Conservation (phyloP, 2,888 invertebrate genomes). For the Dione juno region DNA sequence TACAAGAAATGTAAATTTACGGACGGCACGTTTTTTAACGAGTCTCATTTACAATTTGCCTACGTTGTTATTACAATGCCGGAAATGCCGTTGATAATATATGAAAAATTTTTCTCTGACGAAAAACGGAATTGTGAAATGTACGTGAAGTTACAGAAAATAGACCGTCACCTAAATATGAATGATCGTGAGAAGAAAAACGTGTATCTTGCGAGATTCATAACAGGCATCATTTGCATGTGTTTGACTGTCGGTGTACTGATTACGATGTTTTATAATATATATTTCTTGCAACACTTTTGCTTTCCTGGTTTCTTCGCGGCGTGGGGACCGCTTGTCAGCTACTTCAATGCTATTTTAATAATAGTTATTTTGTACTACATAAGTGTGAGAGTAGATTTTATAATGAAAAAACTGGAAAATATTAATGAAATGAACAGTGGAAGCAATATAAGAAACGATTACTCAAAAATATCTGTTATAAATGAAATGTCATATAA, state of each 20-base stretch:
- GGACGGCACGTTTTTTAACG: slow-evolving; percentile 48
- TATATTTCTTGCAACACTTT: slow-evolving; percentile 47
- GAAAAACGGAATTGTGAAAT: slow-evolving; percentile 51
- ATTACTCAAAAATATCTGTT: background rate
- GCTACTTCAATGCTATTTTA: background rate
- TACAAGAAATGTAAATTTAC: slow-evolving; percentile 48
- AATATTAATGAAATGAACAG: slow-evolving; percentile 2
- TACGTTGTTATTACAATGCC: slow-evolving; percentile 34
- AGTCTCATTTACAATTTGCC: slow-evolving; percentile 54
- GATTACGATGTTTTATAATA: slow-evolving; percentile 51
- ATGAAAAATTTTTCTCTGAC: slow-evolving; percentile 37
- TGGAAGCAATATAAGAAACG: slow-evolving; percentile 45
- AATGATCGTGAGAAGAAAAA: slow-evolving; percentile 50
- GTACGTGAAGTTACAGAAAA: slow-evolving; percentile 65
- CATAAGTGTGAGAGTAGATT: slow-evolving; percentile 15
- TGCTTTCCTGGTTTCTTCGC: slow-evolving; percentile 46
- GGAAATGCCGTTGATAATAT: slow-evolving; percentile 48
- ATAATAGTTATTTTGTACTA: slow-evolving; percentile 22
- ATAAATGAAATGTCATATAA: background rate
- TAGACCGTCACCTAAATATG: slow-evolving; percentile 59
- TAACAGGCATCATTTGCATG: slow-evolving; percentile 29
- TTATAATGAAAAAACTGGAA: slow-evolving; percentile 16
- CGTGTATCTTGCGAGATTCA: slow-evolving; percentile 45
- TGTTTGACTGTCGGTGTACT: slow-evolving; percentile 32
- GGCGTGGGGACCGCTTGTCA: background rate